phyloP scores from a whole-genome alignment of 2,888 invertebrate species.

The Balanococcus diminutus region DNA sequence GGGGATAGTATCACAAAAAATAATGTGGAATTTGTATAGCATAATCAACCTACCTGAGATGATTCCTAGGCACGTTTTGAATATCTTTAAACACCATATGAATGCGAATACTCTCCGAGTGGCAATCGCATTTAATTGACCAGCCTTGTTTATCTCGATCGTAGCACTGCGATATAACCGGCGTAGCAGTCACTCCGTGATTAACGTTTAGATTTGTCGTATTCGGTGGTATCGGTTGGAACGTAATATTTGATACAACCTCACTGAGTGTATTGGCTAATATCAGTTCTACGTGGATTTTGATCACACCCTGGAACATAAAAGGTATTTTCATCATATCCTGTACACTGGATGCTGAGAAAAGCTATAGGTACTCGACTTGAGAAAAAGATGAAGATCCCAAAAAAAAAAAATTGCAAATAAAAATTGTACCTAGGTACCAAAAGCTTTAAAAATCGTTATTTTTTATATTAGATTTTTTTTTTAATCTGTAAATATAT shows the following conservation, averaged over 20 bases:
- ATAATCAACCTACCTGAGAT: conserved; percentile 67
- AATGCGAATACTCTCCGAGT: conserved; percentile 75
- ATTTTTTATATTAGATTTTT: too few relatives aligned
- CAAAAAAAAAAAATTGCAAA: too few relatives aligned
- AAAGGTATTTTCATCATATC: neutral
- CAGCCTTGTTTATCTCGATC: conserved; percentile 82
- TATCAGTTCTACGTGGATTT: conserved; percentile 75
- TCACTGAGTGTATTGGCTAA: conserved; percentile 74
- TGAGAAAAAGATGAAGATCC: too few relatives aligned
- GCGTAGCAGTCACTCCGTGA: conserved; percentile 63
- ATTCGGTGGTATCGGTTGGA: conserved; percentile 46
- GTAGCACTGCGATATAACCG: conserved; percentile 71
- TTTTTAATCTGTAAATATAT: too few relatives aligned
- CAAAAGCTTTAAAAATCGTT: too few relatives aligned
- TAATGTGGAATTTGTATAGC: too few relatives aligned
- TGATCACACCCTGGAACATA: conserved; percentile 64
- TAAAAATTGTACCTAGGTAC: too few relatives aligned
- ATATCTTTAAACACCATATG: conserved; percentile 78
- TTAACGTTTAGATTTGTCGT: conserved; percentile 46
- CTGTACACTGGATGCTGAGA: too few relatives aligned
- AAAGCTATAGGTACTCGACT: too few relatives aligned
- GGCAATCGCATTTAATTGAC: conserved; percentile 78
- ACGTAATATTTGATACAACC: conserved; percentile 62
- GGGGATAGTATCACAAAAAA: too few relatives aligned
- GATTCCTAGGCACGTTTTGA: conserved; percentile 79